These are phyloP conservation scores for Drosophila suzukii DNA, from an alignment of 1,140 invertebrate genomes.

Conservation along the genomic window DNA sequence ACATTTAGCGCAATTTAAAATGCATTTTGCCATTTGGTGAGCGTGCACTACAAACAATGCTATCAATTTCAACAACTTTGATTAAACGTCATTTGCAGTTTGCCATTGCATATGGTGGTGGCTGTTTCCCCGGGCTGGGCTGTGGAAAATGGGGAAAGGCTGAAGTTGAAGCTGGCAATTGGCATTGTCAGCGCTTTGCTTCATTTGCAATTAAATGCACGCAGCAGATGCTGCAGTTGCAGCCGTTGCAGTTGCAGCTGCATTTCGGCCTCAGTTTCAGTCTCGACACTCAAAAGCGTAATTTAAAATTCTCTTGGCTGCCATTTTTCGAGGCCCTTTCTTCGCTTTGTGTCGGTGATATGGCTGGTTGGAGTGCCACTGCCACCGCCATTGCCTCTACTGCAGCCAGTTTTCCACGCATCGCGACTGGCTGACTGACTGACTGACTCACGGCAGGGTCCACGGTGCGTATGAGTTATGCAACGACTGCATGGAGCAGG, in stretches of 20 bases:
- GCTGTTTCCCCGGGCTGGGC: too few species aligned
- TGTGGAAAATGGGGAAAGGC: slow-evolving; percentile 2
- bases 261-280: slow-evolving; percentile 62
- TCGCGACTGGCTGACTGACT: slow-evolving; percentile 41
- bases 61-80: slow-evolving; percentile 83
- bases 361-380: slow-evolving; percentile 37
- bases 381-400: background rate
- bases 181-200: slow-evolving; percentile 72
- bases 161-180: slow-evolving; percentile 52
- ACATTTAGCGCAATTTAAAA: slow-evolving; percentile 73
- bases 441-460: slow-evolving; percentile 39
- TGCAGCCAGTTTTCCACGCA: slow-evolving; percentile 16
- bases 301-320: slow-evolving; percentile 82
- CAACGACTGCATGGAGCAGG: slow-evolving; percentile 61
- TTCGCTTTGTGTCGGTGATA: slow-evolving; percentile 70
- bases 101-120: slow-evolving; percentile 20
- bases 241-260: slow-evolving; percentile 41
- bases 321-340: slow-evolving; percentile 70
- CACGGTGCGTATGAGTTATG: slow-evolving; percentile 81
- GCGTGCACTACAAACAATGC: slow-evolving; percentile 68
- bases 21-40: slow-evolving; percentile 67
- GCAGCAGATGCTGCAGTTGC: slow-evolving; percentile 26
- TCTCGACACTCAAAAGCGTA: slow-evolving; percentile 77
- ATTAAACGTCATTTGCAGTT: slow-evolving; percentile 82
- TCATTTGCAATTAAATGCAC: slow-evolving; percentile 82